phyloP scores from a whole-genome alignment of 2,888 invertebrate genomes.

The Anorthoa munda region DNA sequence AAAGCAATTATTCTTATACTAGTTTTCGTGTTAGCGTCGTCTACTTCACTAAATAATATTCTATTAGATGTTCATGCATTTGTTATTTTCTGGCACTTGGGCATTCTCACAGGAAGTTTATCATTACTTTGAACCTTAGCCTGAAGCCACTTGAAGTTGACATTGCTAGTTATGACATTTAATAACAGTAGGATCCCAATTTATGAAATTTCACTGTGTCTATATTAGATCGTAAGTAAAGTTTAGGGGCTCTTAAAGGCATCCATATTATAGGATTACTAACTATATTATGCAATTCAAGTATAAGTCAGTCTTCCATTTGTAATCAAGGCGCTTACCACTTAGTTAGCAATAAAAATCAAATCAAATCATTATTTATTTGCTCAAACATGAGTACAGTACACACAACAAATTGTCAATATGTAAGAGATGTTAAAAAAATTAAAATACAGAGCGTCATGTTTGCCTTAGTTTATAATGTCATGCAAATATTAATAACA shows the following conservation, averaged over 20 bases:
- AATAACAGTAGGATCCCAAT: slow-evolving; percentile 47
- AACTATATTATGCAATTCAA: slow-evolving; percentile 17
- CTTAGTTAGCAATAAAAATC: no score
- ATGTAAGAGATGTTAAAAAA: no score
- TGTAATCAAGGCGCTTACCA: background rate
- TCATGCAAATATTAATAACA: no score
- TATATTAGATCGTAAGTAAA: slow-evolving; percentile 39
- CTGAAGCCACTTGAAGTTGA: slow-evolving; percentile 21
- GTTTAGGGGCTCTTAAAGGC: slow-evolving; percentile 5
- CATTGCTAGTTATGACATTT: slow-evolving; percentile 52
- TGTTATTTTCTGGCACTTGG: slow-evolving; percentile 29
- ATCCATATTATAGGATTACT: slow-evolving; percentile 13
- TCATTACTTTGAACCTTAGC: slow-evolving; percentile 21
- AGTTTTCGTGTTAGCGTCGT: slow-evolving; percentile 25
- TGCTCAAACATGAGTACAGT: no score
- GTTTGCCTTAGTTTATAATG: no score
- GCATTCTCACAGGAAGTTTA: slow-evolving; percentile 32
- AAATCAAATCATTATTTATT: no score
- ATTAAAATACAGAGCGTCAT: no score
- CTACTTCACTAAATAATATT: slow-evolving; percentile 22
- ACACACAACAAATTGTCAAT: no score
- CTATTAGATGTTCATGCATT: slow-evolving; percentile 20
- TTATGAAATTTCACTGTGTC: slow-evolving; percentile 43
- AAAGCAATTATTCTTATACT: slow-evolving; percentile 25
- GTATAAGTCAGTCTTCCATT: background rate